phyloP scores from a whole-genome alignment of 2,797 vertebrate species.

The Cebuella pygmaea region DNA sequence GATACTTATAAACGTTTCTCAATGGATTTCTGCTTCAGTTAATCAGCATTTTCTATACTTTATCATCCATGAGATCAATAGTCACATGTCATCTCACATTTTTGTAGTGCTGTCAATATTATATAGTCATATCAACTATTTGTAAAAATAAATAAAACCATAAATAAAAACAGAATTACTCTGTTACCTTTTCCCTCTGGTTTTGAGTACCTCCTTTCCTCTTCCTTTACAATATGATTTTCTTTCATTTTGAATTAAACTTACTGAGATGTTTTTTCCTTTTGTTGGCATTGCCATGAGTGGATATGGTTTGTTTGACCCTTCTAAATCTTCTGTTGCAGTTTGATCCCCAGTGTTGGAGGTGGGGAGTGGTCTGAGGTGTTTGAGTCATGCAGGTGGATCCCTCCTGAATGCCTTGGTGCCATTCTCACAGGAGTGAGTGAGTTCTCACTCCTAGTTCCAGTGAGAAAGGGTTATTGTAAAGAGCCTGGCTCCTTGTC shows the following conservation, averaged over 20 bases:
- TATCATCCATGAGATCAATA: constrained; percentile 1
- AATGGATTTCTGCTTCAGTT: background rate
- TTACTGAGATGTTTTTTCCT: background rate
- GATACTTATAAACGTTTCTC: background rate
- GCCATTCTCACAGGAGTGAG: background rate
- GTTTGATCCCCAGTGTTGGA: background rate
- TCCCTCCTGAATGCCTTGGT: background rate
- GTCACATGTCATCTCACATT: background rate
- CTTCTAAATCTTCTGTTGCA: background rate
- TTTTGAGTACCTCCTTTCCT: background rate
- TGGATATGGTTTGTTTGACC: background rate
- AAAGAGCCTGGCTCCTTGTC: background rate
- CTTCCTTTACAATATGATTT: constrained; percentile 25
- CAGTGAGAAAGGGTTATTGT: background rate
- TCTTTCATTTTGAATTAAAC: constrained; percentile 28
- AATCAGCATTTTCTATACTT: constrained; percentile 13
- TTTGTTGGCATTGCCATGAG: background rate
- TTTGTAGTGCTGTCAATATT: constrained; percentile 8
- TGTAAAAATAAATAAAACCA: constrained; percentile 44
- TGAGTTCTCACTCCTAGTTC: background rate
- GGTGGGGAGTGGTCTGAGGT: background rate
- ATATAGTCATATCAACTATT: background rate
- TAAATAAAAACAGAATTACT: constrained; percentile 41
- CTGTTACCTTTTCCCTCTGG: background rate
- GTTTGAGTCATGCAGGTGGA: background rate